Base-by-base conservation (phyloP, 2,888 invertebrate genomes). In the Apotomis betuletana region DNA sequence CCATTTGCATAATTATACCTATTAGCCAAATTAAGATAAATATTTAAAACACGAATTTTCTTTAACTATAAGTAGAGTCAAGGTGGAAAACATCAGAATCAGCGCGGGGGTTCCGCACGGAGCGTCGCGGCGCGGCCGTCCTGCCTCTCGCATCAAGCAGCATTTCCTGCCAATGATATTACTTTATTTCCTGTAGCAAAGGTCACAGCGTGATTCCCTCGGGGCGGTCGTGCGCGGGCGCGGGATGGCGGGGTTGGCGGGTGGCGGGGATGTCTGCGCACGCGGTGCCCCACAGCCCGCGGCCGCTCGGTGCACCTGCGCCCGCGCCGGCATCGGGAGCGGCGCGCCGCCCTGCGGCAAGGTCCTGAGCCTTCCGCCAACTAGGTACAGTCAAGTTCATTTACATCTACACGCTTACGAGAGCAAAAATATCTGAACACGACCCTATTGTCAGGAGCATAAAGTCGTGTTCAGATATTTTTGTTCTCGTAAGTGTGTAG, bases 161-260 rank as follows among this genome's bases (percentile, higher is more conserved):
- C 15, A 46, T 69, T 55, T 61, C 69, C 62, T 61, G 61, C 15
- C 54, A 60, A 69, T 46, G 69, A 62, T 57, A 49, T 44, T 41
- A 27, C 15, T 54, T 61, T 60, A 55, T 54, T 69, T 69, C 63
- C 65, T 55, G 57, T 54, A 54, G 68, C 68, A 62, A 54, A 69
- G 64, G 64, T 63, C 64, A 46, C 44, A 41, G 62, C 70, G 70
- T 63, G 70, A 49, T 36, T 60, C 63, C 69, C 55, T 36, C 69
- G 62, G 49, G 61, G 68, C 68, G 13, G 68, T 27, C 68, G 68
- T 61, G 58, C 64, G 62, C 61, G 46, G 61, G 52, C 58, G 41
- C 59, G 55, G 61, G 63, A 64, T 71, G 67, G 58, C 67, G 60
- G 62, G 27, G 51, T 4, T 6, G 15, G 44, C 12, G 13, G 9